Base-by-base conservation (phyloP, 2,797 vertebrate species). In the Tympanoctomys barrerae region DNA sequence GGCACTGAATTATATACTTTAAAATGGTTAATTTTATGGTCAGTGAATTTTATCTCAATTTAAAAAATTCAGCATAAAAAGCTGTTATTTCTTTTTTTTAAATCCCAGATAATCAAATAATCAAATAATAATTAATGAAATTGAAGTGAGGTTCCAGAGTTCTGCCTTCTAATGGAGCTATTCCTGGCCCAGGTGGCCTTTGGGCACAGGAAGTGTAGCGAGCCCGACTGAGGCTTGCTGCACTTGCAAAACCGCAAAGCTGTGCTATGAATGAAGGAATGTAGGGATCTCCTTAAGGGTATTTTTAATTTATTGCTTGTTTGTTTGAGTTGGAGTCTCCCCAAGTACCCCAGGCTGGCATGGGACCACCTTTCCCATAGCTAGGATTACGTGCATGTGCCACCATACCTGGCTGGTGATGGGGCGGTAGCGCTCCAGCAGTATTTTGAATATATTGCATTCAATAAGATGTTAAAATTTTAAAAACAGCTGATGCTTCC, bases 371-470 rank as follows among this genome's bases (percentile, higher is more conserved):
- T 75, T 57, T 11, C 8, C 11, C 39, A 5, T 26, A 39, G 31
- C 18, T 87, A 26, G 18, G 49, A 81, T 64, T 18, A 12, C 26
- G 24, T 21, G n/a, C 22, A n/a, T 5, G 57, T 39, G 57, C n/a
- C 70, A 14, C 68, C 19, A 6, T 54, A 57, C 57, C 49, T 52
- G 28, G 19, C 78, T 75, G 66, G 24, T 62, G 73, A 75, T 90
- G 66, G 79, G 79, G 87, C 79, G 68, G 26, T 94, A 61, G 62
- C 89, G 59, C 94, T 89, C 26, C 64, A 42, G 87, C 3, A 78
- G 61, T 81, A 77, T 73, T 78, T 91, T 89, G n/a, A 84, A 24
- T 57, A 52, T 86, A 85, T 81, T 90, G 80, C 6, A 82, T 94
- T 95, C 78, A 66, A 42, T 83, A 83, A 61, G 28, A 79, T 12